Evolutionary conservation across 2,797 vertebrate genomes (phyloP), one percentile per base, ranked within the genome.

Genomic region (Linurgus olivaceus): DNA sequence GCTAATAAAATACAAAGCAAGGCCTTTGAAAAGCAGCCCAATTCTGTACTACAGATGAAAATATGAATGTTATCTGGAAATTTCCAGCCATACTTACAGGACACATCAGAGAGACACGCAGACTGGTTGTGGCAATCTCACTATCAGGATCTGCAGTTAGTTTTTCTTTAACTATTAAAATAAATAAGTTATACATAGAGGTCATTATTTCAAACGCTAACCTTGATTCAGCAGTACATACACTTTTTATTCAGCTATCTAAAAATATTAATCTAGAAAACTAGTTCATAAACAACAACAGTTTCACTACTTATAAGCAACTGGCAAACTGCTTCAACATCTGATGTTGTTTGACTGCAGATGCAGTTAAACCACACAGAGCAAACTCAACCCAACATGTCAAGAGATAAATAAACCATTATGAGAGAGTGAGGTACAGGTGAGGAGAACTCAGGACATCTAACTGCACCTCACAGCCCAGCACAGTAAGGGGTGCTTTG

Each of bases 131-230:
- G 54, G 99, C 99, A 40, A 99, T 98, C 97, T 99, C 99, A 73
- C 99, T 99, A 95, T 99, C 99, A 35, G 99, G 99, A 95, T 99
- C 99, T 67, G 99, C 99, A 3, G 99, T 99, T 59, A 99, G 98
- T 96, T 99, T 99, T 97, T 99, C 99, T 98, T 99, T 99, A 94
- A 99, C 99, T 99, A 93, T 95, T 54, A 82, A 94, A 86, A 96
- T 62, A 70, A 95, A 61, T 59, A 31, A 44, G 29, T 68, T 71
- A 75, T 3, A 84, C 48, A 73, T 3, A 47, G n/a, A 52, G 17
- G 37, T 31, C 8, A 12, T 54, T 67, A 44, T 38, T 86, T 84
- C 28, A 86, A 92, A 92, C 9, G 17, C 33, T 89, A 23, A 67
- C 7, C 19, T 47, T 61, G 6, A 33, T 65, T 81, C 2, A 8